Evolutionary conservation across 2,113 vertebrate species (phyloP), one percentile per base, ranked within the genome.

Genomic region (Mobula hypostoma): DNA sequence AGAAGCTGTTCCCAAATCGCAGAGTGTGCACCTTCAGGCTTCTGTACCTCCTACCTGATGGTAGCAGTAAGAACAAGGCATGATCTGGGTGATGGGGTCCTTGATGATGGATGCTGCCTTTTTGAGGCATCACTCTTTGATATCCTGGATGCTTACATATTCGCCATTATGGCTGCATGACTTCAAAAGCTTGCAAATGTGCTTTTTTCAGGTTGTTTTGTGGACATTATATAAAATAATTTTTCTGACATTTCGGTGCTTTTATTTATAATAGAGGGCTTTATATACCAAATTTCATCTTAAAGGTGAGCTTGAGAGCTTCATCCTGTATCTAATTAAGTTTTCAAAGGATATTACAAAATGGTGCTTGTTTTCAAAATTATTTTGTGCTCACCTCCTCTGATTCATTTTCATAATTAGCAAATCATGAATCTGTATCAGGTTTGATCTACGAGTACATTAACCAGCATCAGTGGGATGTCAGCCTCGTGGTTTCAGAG

Each of bases 371-470:
- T 66, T 66, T 88, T 88, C 8, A 66, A 66, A 7, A 40, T 19
- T 15, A 70, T 29, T 74, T 32, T 70, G 27, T 8, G 40, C 32
- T 66, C 66, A 12, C 36, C 70, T 74, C 68, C 4, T 19, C 40
- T 56, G 12, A 11, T 93, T 5, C 21, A 93, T 93, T 93, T 76
- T 32, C 91, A 93, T 93, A 93, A 76, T 93, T 93, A 74, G 91
- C 74, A 70, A 93, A 74, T 70, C 70, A 56, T 93, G 91, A 74
- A 76, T 70, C 68, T 72, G 91, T 74, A 74, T 93, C 68, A 93
- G 91, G 68, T 76, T 93, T 93, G 91, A 93, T 93, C 91, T 93
- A 93, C 32, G 91, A 93, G 91, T 36, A 93, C 91, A 56, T 93
- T 93, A 74, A 93, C 91, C 70, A 76, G 1, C 32, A 93, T 93